These are phyloP conservation scores for Etheostoma cragini DNA, from an alignment of 2,113 vertebrate genomes.

Conservation along the genomic window DNA sequence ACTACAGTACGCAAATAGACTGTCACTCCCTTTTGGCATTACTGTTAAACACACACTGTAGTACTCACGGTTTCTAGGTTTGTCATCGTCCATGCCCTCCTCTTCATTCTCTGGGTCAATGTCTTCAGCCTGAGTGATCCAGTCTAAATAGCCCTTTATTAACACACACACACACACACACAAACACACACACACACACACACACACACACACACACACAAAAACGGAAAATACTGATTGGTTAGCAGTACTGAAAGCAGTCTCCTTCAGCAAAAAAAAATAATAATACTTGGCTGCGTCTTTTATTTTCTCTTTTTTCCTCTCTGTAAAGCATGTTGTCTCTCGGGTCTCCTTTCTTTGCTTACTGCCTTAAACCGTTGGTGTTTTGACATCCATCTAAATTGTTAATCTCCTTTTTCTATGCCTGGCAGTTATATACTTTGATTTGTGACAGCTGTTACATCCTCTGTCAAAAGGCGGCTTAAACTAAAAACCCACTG, in stretches of 20 bases:
- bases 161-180: constrained; percentile 13
- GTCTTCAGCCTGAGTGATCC: constrained; percentile 99
- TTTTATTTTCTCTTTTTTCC: not conserved
- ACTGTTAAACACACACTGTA: not conserved
- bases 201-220: constrained; percentile 2
- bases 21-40: not conserved
- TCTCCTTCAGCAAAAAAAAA: not conserved
- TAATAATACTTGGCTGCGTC: not conserved
- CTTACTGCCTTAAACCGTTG: not conserved
- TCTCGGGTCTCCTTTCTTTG: not conserved
- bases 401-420: not conserved
- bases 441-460: not conserved
- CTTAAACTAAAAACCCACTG: not conserved
- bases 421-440: not conserved
- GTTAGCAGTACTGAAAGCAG: not conserved
- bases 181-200: constrained; percentile 16
- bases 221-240: not conserved
- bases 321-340: not conserved
- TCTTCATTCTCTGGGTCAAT: constrained; percentile 99
- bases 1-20: not conserved
- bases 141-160: constrained; percentile 92
- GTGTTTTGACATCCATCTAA: constrained; percentile 1
- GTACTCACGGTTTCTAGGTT: constrained; percentile 95
- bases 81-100: constrained; percentile 96
- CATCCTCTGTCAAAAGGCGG: not conserved